Evolutionary conservation across 2,888 invertebrate species (phyloP), one percentile per base, ranked within the genome.

Genomic region (Apotomis turbidana): DNA sequence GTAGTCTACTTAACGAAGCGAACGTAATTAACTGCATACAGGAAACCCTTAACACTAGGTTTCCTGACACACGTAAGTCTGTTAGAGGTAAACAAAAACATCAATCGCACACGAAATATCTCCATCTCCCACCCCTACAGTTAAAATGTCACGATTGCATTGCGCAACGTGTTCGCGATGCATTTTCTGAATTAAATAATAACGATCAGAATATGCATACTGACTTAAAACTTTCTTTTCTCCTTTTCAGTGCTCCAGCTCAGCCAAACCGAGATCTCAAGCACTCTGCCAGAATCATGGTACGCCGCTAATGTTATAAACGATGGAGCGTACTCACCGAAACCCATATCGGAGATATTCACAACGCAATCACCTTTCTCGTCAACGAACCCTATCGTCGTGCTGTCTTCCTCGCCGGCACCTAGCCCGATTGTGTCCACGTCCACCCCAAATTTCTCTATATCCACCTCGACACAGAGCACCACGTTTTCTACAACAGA

Each of bases 171-270:
- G 41, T 15, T 9, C 9, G 3, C 9, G 13, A 1, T 54, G 54
- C 54, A 27, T 55, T 6, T 15, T 27, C 9, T 3, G 9, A 9
- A 13, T 38, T 44, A 41, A 6, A 41, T 41, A 41, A 27, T 0
- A 27, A 27, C 27, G n/a, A n/a, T 27, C 27, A 27, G 27, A 27
- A 27, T 2, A 27, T 27, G 27, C 27, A 27, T 4, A 3, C 8
- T 9, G 8, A 3, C 49, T 49, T 49, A 49, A 49, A 49, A 9
- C 3, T 70, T n/a, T 38, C 12, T 63, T 54, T 13, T 54, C 41
- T 55, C n/a, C 27, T 49, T 90, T 91, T 49, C 90, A 93, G 93
- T 92, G 84, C 85, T 92, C 85, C 89, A 91, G 87, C 85, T 88
- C 84, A 89, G 91, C 83, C 87, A 85, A 88, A 90, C 90, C 76